Percentiles rank a stretch among this genome's conserved stretches.
Evolutionary conservation across 2,888 invertebrate genomes (phyloP).

Genomic region (Drosophila kokeensis): DNA sequence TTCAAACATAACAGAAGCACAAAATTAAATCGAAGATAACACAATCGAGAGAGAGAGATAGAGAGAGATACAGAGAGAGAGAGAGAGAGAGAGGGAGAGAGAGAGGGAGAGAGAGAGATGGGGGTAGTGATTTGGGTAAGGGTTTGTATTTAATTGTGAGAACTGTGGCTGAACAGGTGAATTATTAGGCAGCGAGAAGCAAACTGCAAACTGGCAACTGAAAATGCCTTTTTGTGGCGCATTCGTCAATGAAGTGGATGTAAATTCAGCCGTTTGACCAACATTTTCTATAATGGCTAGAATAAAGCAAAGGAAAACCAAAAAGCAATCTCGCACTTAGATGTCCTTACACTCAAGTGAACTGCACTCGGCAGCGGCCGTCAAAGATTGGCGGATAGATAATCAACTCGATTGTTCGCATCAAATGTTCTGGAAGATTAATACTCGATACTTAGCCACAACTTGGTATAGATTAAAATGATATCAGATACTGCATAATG

Average conservation of each 20-base stretch:
- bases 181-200: slow-evolving; percentile 54
- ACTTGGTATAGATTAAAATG: neutral
- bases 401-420: slow-evolving; percentile 37
- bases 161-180: slow-evolving; percentile 63
- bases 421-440: slow-evolving; percentile 46
- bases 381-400: slow-evolving; percentile 35
- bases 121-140: neutral
- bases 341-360: slow-evolving; percentile 18
- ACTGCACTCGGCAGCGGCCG: slow-evolving; percentile 7
- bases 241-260: slow-evolving; percentile 11
- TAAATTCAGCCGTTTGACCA: slow-evolving; percentile 11
- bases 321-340: slow-evolving; percentile 34
- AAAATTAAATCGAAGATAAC: slow-evolving; percentile 42
- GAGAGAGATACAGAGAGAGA: neutral
- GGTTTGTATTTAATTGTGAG: neutral
- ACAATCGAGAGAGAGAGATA: neutral
- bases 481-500: neutral
- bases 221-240: slow-evolving; percentile 55
- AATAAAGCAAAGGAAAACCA: slow-evolving; percentile 1
- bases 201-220: slow-evolving; percentile 29
- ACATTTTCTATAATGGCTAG: slow-evolving; percentile 36
- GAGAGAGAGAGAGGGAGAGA: too few species aligned
- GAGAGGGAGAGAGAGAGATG: too few species aligned
- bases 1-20: slow-evolving; percentile 42
- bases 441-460: neutral